Base-by-base conservation (phyloP, 1,140 invertebrate genomes). In the Eumeta japonica region DNA sequence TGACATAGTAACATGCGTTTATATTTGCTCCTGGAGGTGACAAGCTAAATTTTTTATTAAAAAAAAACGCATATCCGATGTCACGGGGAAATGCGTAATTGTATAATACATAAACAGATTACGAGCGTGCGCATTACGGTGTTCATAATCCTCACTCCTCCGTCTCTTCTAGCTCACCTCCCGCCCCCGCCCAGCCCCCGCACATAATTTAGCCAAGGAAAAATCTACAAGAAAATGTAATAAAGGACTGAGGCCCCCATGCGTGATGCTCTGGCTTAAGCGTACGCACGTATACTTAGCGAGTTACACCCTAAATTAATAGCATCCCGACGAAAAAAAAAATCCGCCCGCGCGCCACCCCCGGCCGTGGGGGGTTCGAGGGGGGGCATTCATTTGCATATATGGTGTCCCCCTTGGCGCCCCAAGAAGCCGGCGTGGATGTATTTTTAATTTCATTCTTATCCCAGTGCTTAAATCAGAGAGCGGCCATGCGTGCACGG, bases 371-470 rank as follows among this genome's bases (percentile, higher is more conserved):
- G 55, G 58, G 49, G 55, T n/a, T n/a, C n/a, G 59, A 58, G 41
- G 47, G n/a, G 24, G 34, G 58, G 48, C 49, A 52, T 62, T 70
- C 65, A 73, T 73, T 73, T 73, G 68, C 68, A 73, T 73, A 70
- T 67, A 73, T 73, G 28, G 28, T 30, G 68, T 73, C 68, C 51
- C 65, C 65, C 65, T 35, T 45, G 50, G 65, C 64, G 65, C 65
- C 67, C 65, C 46, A 64, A 68, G 65, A 63, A 66, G 55, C 59
- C 56, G 24, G 59, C 59, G 66, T 52, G 62, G 68, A 73, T 73
- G 68, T 73, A 73, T 73, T 73, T 73, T 73, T 73, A 73, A 73
- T 73, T 73, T 73, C 68, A 73, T 73, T 73, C 68, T 73, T 73
- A 73, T 71, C 68, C 68, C 59, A 47, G 62, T 58, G 64, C 68